Percentiles rank a stretch among this genome's conserved stretches.
phyloP scores from a whole-genome alignment of 2,888 invertebrate species.

The Eilema sororculum region DNA sequence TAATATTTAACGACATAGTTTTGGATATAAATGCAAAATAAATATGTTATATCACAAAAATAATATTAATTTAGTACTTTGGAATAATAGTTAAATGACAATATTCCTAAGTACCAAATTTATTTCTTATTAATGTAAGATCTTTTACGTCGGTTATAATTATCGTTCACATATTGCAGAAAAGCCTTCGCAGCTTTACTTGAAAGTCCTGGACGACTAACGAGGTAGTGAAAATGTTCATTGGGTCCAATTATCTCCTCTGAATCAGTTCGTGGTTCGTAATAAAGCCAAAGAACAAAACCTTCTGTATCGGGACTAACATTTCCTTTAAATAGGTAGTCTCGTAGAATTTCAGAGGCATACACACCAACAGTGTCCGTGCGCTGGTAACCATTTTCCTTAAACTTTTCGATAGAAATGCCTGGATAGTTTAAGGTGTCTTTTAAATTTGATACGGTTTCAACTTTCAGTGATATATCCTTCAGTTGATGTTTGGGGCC shows the following conservation, averaged over 20 bases:
- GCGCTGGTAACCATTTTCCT: neutral
- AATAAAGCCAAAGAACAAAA: neutral
- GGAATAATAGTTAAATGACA: neutral
- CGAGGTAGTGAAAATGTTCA: constrained; percentile 3
- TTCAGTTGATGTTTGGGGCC: constrained; percentile 18
- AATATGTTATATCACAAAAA: neutral
- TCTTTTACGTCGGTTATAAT: neutral
- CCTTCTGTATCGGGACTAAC: constrained; percentile 12
- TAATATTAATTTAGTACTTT: neutral
- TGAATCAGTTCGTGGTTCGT: constrained; percentile 3
- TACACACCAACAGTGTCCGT: constrained; percentile 11
- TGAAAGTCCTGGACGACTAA: neutral
- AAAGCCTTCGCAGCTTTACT: neutral
- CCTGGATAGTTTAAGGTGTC: constrained; percentile 4
- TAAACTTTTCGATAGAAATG: constrained; percentile 13
- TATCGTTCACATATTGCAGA: neutral
- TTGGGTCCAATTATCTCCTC: neutral
- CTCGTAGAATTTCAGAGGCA: constrained; percentile 13
- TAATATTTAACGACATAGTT: neutral
- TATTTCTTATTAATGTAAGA: neutral
- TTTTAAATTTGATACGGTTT: neutral
- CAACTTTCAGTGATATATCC: constrained; percentile 6
- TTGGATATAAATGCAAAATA: neutral
- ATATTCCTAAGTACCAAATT: neutral
- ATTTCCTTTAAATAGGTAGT: constrained; percentile 7